Evolutionary conservation across 2,113 vertebrate species (phyloP).

Genomic region (Cisticola juncidis): DNA sequence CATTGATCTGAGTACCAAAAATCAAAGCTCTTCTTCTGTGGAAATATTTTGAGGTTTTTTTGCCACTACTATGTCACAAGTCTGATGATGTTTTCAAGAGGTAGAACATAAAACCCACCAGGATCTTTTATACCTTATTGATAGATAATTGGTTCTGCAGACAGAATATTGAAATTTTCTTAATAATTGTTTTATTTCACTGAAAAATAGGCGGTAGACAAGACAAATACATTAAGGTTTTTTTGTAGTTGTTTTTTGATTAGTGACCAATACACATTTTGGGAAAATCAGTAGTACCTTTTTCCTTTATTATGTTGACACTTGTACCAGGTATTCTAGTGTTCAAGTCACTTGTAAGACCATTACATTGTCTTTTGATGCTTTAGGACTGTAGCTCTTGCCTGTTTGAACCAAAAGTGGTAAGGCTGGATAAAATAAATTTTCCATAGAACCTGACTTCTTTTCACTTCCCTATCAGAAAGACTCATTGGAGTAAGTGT

Average conservation of each 20-base stretch:
- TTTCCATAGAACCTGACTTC: not conserved
- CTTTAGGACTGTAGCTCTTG: not conserved
- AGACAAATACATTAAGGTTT: not conserved
- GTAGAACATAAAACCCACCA: not conserved
- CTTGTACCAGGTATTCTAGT: not conserved
- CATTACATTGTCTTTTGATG: not conserved
- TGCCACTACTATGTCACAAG: accelerated
- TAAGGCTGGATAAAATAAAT: not conserved
- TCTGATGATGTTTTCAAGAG: not conserved
- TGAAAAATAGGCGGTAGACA: not conserved
- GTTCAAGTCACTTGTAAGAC: not conserved
- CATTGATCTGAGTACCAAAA: not conserved
- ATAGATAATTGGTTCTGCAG: not conserved
- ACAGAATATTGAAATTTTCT: not conserved
- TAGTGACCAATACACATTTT: not conserved
- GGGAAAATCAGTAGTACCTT: not conserved
- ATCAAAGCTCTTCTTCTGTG: not conserved
- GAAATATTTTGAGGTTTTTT: not conserved
- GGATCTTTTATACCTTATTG: not conserved
- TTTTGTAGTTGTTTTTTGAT: not conserved
- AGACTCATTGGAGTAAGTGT: not conserved
- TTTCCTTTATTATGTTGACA: not conserved
- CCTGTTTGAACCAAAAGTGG: not conserved
- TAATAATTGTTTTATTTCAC: not conserved
- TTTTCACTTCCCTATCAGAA: not conserved